These are phyloP conservation scores for Zaprionus kolodkinae DNA, from an alignment of 1,140 invertebrate species.

Conservation along the genomic window DNA sequence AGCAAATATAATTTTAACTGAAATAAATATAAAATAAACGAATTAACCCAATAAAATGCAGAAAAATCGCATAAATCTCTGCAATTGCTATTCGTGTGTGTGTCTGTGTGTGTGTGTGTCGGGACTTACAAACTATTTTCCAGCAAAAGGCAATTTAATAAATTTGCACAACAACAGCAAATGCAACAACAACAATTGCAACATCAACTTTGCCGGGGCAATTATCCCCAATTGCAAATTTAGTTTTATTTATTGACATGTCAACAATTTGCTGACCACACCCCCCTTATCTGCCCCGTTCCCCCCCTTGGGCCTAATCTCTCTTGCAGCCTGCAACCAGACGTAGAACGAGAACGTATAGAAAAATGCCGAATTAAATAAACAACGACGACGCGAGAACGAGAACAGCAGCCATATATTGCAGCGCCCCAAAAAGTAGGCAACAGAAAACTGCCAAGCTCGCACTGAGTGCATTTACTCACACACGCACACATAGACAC, in stretches of 20 bases:
- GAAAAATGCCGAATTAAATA: slow-evolving; percentile 52
- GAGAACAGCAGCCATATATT: slow-evolving; percentile 18
- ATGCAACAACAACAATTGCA: slow-evolving; percentile 26
- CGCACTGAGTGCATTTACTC: not conserved
- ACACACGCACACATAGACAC: slow-evolving; percentile 5
- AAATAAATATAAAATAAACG: slow-evolving; percentile 73
- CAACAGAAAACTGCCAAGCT: slow-evolving; percentile 32
- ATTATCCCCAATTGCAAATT: slow-evolving; percentile 57
- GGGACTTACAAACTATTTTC: slow-evolving; percentile 57
- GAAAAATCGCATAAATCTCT: slow-evolving; percentile 68
- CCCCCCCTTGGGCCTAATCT: not conserved
- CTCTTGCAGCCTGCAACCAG: slow-evolving; percentile 28
- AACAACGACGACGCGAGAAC: slow-evolving; percentile 41
- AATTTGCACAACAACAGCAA: slow-evolving; percentile 51
- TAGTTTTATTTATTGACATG: slow-evolving; percentile 69
- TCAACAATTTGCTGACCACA: slow-evolving; percentile 58
- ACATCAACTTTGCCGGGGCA: slow-evolving; percentile 22
- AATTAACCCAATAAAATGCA: slow-evolving; percentile 74
- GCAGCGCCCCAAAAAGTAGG: slow-evolving; percentile 38
- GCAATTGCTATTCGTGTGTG: not conserved
- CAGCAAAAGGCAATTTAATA: slow-evolving; percentile 76
- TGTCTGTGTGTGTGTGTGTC: slow-evolving; percentile 22
- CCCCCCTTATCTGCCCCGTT: not conserved
- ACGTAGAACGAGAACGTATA: slow-evolving; percentile 37
- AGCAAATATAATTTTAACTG: slow-evolving; percentile 35